Conservation (phyloP, 2,888 invertebrate species). For the Loripinus fragilis region DNA sequence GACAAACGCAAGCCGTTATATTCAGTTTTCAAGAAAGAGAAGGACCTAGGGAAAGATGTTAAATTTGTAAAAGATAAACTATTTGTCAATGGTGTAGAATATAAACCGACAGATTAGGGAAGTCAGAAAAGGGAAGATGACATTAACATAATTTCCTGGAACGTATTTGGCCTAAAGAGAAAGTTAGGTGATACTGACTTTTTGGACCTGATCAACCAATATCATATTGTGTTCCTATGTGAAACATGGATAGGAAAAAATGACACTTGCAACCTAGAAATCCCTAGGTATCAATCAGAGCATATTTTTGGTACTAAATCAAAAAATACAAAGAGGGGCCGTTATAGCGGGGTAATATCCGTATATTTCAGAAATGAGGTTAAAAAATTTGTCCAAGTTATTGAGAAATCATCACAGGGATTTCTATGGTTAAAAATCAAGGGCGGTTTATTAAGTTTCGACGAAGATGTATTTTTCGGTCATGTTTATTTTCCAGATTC, state of each 20-base stretch:
- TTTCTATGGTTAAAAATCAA: constrained; percentile 14
- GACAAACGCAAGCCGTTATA: too few relatives aligned
- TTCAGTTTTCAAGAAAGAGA: too few relatives aligned
- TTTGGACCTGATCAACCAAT: background rate
- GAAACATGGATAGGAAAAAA: constrained; percentile 20
- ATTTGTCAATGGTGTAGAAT: too few relatives aligned
- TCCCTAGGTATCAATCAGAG: constrained; percentile 1
- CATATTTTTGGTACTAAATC: constrained; percentile 23
- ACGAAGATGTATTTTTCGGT: constrained; percentile 18
- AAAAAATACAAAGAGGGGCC: background rate
- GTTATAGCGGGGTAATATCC: constrained; percentile 12
- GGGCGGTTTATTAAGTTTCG: background rate
- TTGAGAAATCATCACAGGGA: constrained; percentile 1
- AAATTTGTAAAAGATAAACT: too few relatives aligned
- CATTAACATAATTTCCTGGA: too few relatives aligned
- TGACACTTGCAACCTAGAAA: background rate
- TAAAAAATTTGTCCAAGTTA: constrained; percentile 10
- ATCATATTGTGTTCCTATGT: constrained; percentile 20
- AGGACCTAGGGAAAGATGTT: too few relatives aligned
- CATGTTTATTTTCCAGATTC: constrained; percentile 15
- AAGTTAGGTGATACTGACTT: too few relatives aligned
- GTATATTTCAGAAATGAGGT: constrained; percentile 15
- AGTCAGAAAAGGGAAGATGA: too few relatives aligned
- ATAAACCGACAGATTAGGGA: too few relatives aligned
- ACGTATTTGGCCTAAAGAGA: too few relatives aligned